Percentiles rank a stretch among this genome's conserved stretches.
These are phyloP conservation scores for Auanema freiburgensis DNA, from an alignment of 2,888 invertebrate genomes.

Conservation along the genomic window DNA sequence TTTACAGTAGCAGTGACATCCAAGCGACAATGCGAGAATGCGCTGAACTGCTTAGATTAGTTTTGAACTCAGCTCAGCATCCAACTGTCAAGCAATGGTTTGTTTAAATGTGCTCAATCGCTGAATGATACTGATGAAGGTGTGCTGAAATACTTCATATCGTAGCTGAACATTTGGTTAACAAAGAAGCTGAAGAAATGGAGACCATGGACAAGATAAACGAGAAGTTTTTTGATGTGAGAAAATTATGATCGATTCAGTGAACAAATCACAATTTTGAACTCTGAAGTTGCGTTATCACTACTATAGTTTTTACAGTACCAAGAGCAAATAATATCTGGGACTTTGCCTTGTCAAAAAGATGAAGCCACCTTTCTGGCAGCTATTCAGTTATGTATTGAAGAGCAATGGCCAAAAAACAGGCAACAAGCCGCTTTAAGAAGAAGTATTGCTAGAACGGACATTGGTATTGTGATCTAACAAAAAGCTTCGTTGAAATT, in stretches of 20 bases:
- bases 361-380: slow-evolving; percentile 73
- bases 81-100: slow-evolving; percentile 61
- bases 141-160: slow-evolving; percentile 62
- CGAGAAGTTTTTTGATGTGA: slow-evolving; percentile 69
- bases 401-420: slow-evolving; percentile 68
- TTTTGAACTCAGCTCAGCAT: slow-evolving; percentile 63
- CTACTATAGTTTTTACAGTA: slow-evolving; percentile 66
- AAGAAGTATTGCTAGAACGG: too few relatives aligned
- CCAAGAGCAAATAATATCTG: slow-evolving; percentile 71
- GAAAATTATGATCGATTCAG: slow-evolving; percentile 23
- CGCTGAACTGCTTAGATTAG: slow-evolving; percentile 59
- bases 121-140: slow-evolving; percentile 27
- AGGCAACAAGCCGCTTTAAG: slow-evolving; percentile 21
- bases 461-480: too few relatives aligned
- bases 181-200: slow-evolving; percentile 66
- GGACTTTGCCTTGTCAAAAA: slow-evolving; percentile 70
- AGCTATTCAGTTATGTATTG: slow-evolving; percentile 72
- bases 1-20: background rate
- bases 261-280: too few relatives aligned
- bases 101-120: background rate
- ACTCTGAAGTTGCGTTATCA: background rate
- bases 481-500: too few relatives aligned
- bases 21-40: slow-evolving; percentile 53
- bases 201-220: slow-evolving; percentile 68
- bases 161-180: slow-evolving; percentile 48